Base-by-base conservation (phyloP, 2,888 invertebrate genomes). In the Nebria brevicollis region DNA sequence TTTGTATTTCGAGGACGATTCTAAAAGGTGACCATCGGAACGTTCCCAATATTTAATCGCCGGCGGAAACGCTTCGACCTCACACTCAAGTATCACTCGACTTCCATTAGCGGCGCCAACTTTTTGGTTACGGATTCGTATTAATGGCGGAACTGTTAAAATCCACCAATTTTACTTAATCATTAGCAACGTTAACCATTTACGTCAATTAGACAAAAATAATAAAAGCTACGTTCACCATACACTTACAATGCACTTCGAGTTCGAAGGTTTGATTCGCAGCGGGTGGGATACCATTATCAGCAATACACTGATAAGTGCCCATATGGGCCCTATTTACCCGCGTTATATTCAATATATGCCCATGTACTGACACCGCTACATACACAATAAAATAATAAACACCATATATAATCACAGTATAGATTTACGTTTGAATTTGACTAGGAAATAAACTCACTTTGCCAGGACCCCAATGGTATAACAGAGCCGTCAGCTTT, bases 41-140 rank as follows among this genome's bases (percentile, higher is more conserved):
- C 93, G 91, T 86, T 96, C 95, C 97, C 97, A 97, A 85, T 96
- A 96, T 76, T 94, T 91, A 0, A 96, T 92, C 0, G 97, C 94
- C 85, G 95, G 95, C 0, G 97, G 97, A 89, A 94, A 97, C 0
- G 96, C 96, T 90, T 97, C 97, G 34, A 96, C 93, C 89, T 95
- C 94, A 87, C 97, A 97, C 87, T 96, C 95, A 66, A 97, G 89
- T 66, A 92, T 91, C 0, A 93, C 95, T 1, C 92, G 93, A 70
- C 91, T 91, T 83, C 94, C 94, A 85, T 94, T 93, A 68, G 92
- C 91, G 0, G 94, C 94, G 75, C 94, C 94, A 78, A 96, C 92
- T 86, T 93, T 91, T 86, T 95, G 95, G 86, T 94, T 94, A 77
- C 93, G 93, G 64, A 97, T 95, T 77, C 94, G 91, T 84, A 97